A percentile compares a stretch with the other conserved stretches of the same genome.
Conservation (phyloP, 2,113 vertebrate genomes). For the Mesoclemmys tuberculata region DNA sequence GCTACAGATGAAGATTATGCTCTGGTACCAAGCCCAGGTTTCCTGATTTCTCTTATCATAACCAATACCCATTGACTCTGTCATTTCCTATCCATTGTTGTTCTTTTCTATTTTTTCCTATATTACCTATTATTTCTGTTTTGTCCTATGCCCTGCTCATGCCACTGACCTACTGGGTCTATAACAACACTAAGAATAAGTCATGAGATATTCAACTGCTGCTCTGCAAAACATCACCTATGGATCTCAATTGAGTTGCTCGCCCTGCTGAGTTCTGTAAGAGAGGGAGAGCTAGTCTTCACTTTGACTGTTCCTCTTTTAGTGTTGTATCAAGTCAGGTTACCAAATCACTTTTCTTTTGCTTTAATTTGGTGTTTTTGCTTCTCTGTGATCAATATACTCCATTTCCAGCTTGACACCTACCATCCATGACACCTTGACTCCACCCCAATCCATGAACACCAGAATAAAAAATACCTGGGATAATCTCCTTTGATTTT, state of each 20-base stretch:
- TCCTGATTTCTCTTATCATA: neutral
- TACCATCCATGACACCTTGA: neutral
- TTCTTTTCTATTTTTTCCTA: neutral
- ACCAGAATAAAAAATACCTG: neutral
- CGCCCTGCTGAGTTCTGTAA: neutral
- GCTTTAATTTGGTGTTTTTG: neutral
- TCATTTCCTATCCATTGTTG: neutral
- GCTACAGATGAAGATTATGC: neutral
- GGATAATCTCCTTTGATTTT: neutral
- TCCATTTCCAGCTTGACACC: neutral
- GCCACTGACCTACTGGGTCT: neutral
- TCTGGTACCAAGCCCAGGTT: neutral
- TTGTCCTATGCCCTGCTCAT: neutral
- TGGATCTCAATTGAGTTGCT: neutral
- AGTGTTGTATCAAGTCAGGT: neutral
- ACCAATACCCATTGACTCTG: neutral
- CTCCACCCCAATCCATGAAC: neutral
- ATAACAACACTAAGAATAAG: neutral
- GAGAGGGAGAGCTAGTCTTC: neutral
- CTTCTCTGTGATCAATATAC: neutral
- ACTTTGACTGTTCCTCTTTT: neutral
- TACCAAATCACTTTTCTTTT: neutral
- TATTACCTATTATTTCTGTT: neutral
- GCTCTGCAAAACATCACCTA: neutral
- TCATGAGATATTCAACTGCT: neutral